Base-by-base conservation (phyloP, 1,140 invertebrate species). In the Carposina sasakii region DNA sequence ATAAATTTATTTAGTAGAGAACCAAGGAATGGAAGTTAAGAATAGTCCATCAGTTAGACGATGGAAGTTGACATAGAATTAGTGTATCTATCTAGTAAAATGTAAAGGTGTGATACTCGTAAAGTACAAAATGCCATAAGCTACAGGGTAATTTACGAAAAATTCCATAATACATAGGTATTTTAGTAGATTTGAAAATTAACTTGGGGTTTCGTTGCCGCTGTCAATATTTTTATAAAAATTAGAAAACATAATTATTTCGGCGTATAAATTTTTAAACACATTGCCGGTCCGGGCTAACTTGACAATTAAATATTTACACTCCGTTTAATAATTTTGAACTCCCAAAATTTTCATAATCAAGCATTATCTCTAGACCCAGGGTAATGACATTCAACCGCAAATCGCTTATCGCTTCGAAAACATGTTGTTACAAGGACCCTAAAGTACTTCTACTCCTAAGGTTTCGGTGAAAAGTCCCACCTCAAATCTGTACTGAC, bases 401-500 rank as follows among this genome's bases (percentile, higher is more conserved):
- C 67, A 65, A 65, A 71, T 69, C 63, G 52, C 54, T 69, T 74
- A 74, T 65, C 67, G 57, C 56, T 56, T 57, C 45, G 50, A 50
- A 63, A 76, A 68, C 64, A 67, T 57, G 54, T 34, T 19, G 37
- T 40, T 33, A 52, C 8, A 6, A 50, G 12, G 45, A 68, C 63
- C 48, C 63, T 69, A 63, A 65, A 59, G 60, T 41, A 57, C 63
- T 62, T 52, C 45, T 39, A 57, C 50, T 63, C 58, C 22, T 42
- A 62, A 52, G 53, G 40, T 46, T 46, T 52, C 44, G 37, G 46
- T 34, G 63, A 72, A 76, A 76, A 71, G 74, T 75, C 61, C 49
- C 61, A 53, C 62, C 55, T 59, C 58, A 73, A 77, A 76, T 73
- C 68, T 67, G 59, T 58, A 58, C 47, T 43, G 59, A 60, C 65